phyloP scores from a whole-genome alignment of 2,888 invertebrate species.

The Amblyteles armatorius region DNA sequence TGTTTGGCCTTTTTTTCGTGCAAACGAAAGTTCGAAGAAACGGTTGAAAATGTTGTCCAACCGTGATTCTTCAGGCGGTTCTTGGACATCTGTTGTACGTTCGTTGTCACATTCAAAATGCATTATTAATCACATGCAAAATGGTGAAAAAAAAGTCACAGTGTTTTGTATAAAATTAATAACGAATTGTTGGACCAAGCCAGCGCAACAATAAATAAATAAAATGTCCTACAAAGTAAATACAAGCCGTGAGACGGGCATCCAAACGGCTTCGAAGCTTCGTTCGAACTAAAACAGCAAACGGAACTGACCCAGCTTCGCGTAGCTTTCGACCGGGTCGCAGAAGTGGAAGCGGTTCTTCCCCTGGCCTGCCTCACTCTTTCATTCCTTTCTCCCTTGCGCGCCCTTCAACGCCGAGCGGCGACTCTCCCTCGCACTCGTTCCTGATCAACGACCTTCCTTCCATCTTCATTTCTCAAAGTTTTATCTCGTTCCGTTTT shows the following conservation, averaged over 20 bases:
- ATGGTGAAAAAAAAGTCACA: background rate
- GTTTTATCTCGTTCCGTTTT: conserved; percentile 17
- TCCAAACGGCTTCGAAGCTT: conserved; percentile 73
- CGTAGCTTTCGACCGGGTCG: conserved; percentile 6
- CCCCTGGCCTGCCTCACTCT: conserved; percentile 72
- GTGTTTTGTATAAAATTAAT: background rate
- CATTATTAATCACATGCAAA: background rate
- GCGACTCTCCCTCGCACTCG: background rate
- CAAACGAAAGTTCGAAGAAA: background rate
- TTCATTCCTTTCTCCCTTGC: conserved; percentile 41
- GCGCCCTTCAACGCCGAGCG: conserved; percentile 8
- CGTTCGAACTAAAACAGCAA: conserved; percentile 70
- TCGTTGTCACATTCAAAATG: background rate
- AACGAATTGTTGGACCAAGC: background rate
- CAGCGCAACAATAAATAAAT: background rate
- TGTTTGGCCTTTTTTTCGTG: too few relatives aligned
- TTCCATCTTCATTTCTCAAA: conserved; percentile 8
- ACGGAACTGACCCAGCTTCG: conserved; percentile 76
- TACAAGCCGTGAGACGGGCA: conserved; percentile 23
- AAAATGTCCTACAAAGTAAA: background rate
- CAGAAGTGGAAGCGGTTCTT: conserved; percentile 60
- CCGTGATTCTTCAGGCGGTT: background rate
- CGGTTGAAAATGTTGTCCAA: background rate
- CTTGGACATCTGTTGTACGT: background rate
- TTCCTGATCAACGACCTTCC: background rate